Percentiles rank a stretch among this genome's conserved stretches.
phyloP scores from a whole-genome alignment of 1,140 invertebrate species.

The Cepaea nemoralis region DNA sequence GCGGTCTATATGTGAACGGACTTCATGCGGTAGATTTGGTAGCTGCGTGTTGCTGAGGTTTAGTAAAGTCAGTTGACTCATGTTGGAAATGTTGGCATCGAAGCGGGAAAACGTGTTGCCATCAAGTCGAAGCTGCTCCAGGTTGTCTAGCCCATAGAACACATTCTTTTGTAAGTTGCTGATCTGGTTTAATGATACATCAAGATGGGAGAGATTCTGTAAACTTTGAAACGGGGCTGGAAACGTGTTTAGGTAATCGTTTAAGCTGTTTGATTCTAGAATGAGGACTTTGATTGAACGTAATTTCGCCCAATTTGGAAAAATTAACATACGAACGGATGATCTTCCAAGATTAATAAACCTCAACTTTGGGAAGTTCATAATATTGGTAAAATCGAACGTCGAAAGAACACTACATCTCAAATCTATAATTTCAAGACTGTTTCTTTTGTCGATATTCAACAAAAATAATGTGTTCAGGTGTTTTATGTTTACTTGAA shows the following conservation, averaged over 20 bases:
- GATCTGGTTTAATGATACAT: not conserved
- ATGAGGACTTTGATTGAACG: not conserved
- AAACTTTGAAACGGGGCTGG: not conserved
- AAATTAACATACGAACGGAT: not conserved
- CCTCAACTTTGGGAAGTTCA: not conserved
- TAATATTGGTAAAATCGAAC: not conserved
- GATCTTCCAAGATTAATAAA: not conserved
- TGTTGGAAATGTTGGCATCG: not conserved
- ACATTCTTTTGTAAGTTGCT: not conserved
- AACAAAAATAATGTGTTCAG: not conserved
- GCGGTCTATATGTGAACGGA: not conserved
- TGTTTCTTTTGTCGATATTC: not conserved
- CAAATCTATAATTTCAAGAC: not conserved
- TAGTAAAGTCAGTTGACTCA: not conserved
- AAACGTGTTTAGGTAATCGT: not conserved
- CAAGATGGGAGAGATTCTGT: not conserved
- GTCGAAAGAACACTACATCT: not conserved
- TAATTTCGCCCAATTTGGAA: not conserved
- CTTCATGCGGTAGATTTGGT: not conserved
- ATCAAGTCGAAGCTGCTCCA: conserved; percentile 1
- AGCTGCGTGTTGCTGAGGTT: not conserved
- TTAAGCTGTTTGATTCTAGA: not conserved
- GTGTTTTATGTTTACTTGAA: not conserved
- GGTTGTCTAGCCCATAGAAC: not conserved
- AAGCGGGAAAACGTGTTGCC: not conserved